Conservation (phyloP, 2,888 invertebrate genomes). For the Diogma glabrata region DNA sequence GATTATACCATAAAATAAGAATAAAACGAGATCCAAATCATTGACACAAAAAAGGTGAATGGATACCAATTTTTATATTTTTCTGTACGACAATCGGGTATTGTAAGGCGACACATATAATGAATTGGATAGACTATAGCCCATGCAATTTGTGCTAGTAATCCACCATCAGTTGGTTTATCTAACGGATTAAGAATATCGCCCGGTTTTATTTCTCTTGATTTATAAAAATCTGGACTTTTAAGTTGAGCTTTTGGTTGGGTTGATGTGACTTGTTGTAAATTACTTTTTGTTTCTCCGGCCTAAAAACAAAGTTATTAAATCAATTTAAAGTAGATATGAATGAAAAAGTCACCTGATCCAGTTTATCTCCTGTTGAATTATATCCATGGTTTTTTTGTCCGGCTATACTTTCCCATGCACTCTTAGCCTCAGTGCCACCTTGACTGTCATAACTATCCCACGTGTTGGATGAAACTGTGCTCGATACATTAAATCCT, state of each 20-base stretch:
- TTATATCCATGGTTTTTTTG: slow-evolving; percentile 36
- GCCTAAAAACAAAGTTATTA: too few relatives aligned
- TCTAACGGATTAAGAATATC: slow-evolving; percentile 57
- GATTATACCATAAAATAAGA: slow-evolving; percentile 82
- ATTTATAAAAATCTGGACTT: slow-evolving; percentile 54
- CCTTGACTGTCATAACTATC: slow-evolving; percentile 32
- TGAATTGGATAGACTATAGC: slow-evolving; percentile 70
- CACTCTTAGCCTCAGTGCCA: slow-evolving; percentile 14
- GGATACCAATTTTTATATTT: slow-evolving; percentile 78
- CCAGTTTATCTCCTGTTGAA: slow-evolving; percentile 29
- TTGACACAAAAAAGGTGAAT: slow-evolving; percentile 80
- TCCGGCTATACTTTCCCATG: slow-evolving; percentile 24
- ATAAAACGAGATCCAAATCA: slow-evolving; percentile 93
- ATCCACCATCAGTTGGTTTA: slow-evolving; percentile 52
- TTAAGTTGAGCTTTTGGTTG: slow-evolving; percentile 27
- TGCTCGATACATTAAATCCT: slow-evolving; percentile 9
- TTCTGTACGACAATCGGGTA: slow-evolving; percentile 81
- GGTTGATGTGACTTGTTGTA: slow-evolving; percentile 17
- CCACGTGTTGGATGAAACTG: slow-evolving; percentile 18
- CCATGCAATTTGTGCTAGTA: slow-evolving; percentile 55
- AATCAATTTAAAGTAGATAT: background rate
- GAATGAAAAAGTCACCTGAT: slow-evolving; percentile 22
- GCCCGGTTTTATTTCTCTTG: slow-evolving; percentile 62
- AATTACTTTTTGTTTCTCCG: slow-evolving; percentile 5
- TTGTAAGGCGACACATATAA: slow-evolving; percentile 70